Conservation (phyloP, 1,140 invertebrate genomes). For the Stegodyphus dumicola region DNA sequence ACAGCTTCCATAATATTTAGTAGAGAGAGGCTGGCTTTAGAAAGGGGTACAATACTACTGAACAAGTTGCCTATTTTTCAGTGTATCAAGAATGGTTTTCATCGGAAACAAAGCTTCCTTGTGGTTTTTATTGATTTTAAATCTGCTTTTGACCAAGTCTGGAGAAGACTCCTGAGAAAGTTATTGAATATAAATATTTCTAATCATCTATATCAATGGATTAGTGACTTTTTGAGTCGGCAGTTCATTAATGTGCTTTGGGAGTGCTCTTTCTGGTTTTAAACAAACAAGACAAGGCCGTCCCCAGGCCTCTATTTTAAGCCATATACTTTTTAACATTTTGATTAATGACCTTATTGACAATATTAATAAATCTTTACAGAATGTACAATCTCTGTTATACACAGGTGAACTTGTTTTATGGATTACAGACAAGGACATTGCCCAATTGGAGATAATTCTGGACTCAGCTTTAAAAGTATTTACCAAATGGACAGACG, state of each 20-base stretch:
- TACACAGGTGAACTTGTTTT: background rate
- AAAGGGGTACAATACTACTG: background rate
- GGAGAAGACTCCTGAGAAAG: slow-evolving; percentile 6
- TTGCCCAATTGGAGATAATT: background rate
- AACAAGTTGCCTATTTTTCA: background rate
- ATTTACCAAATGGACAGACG: background rate
- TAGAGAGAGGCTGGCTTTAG: background rate
- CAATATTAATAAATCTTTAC: background rate
- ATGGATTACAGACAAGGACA: background rate
- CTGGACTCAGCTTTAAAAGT: background rate
- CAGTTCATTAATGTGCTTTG: background rate
- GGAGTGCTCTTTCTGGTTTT: background rate
- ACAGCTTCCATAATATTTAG: background rate
- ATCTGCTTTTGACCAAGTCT: background rate
- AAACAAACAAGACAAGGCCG: background rate
- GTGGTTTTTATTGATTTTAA: slow-evolving; percentile 1
- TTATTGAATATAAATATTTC: background rate
- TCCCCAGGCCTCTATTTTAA: background rate
- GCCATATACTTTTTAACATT: background rate
- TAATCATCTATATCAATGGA: background rate
- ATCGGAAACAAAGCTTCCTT: background rate
- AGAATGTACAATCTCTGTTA: background rate
- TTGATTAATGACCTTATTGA: background rate
- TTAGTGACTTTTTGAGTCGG: background rate
- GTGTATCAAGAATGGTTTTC: slow-evolving; percentile 1